These are phyloP conservation scores for Linepithema humile DNA, from an alignment of 1,140 invertebrate species.

Conservation along the genomic window DNA sequence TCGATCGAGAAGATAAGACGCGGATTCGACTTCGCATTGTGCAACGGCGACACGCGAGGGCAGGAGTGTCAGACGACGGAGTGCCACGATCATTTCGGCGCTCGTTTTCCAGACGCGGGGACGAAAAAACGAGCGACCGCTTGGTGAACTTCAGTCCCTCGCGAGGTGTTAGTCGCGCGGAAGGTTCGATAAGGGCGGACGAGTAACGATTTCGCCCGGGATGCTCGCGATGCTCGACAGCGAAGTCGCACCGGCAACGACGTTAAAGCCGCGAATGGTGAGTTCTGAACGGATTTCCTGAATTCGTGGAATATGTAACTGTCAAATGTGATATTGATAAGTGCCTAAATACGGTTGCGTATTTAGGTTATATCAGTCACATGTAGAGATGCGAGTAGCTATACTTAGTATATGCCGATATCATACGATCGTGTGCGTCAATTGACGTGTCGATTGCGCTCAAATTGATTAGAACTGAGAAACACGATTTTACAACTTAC, in stretches of 20 bases:
- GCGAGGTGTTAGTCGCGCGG: not conserved
- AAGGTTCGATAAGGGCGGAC: not conserved
- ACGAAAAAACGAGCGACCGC: not conserved
- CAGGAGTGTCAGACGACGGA: not conserved
- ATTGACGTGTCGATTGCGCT: too few relatives aligned
- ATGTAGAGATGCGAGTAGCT: not conserved
- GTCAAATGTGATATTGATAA: not conserved
- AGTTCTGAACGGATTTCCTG: not conserved
- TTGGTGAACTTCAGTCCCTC: too few relatives aligned
- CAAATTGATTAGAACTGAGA: too few relatives aligned
- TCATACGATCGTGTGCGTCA: not conserved
- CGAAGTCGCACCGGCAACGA: not conserved
- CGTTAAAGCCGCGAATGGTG: not conserved
- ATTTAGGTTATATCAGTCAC: slow-evolving; percentile 53
- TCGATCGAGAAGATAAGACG: not conserved
- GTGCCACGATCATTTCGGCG: not conserved
- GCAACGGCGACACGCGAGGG: not conserved
- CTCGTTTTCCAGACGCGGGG: slow-evolving; percentile 45
- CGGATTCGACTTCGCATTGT: too few relatives aligned
- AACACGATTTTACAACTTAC: too few relatives aligned
- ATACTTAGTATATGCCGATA: not conserved
- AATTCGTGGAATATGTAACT: not conserved
- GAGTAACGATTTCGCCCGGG: not conserved
- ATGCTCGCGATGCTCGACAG: too few relatives aligned
- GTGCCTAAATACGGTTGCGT: not conserved